A percentile compares a stretch with the other conserved stretches of the same genome.
Conservation (phyloP, 2,888 invertebrate species). For the Plebejus melissa region DNA sequence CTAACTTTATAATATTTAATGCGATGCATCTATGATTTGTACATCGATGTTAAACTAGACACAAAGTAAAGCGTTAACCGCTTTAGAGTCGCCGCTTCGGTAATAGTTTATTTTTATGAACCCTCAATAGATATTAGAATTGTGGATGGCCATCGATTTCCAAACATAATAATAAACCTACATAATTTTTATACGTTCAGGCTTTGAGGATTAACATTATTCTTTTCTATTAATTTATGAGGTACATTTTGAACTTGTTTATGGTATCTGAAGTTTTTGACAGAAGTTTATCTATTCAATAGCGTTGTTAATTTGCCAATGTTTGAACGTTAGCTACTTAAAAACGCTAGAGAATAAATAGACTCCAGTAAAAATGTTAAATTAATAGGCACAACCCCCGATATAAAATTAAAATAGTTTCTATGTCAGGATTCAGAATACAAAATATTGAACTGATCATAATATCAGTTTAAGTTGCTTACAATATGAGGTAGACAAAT, state of each 20-base stretch:
- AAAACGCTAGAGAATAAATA: no score
- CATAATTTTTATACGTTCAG: neutral
- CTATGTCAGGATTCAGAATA: no score
- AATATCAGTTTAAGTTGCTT: no score
- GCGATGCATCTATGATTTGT: neutral
- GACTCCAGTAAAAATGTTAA: no score
- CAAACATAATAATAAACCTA: conserved; percentile 9
- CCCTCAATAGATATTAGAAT: conserved; percentile 21
- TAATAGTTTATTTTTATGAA: conserved; percentile 25
- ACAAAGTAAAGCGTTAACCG: conserved; percentile 6
- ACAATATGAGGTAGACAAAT: no score
- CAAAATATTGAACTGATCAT: no score
- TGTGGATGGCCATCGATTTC: neutral
- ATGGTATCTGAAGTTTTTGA: neutral
- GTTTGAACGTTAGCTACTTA: no score
- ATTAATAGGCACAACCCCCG: no score
- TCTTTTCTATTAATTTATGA: neutral
- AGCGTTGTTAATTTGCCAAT: no score
- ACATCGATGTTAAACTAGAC: neutral
- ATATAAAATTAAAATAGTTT: no score
- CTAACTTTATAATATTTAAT: no score
- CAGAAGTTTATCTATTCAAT: neutral
- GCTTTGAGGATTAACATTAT: neutral
- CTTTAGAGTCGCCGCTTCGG: neutral
- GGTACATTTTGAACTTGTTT: neutral